Evolutionary conservation across 2,797 vertebrate genomes (phyloP).

Genomic region (Enteromius fasciolatus): DNA sequence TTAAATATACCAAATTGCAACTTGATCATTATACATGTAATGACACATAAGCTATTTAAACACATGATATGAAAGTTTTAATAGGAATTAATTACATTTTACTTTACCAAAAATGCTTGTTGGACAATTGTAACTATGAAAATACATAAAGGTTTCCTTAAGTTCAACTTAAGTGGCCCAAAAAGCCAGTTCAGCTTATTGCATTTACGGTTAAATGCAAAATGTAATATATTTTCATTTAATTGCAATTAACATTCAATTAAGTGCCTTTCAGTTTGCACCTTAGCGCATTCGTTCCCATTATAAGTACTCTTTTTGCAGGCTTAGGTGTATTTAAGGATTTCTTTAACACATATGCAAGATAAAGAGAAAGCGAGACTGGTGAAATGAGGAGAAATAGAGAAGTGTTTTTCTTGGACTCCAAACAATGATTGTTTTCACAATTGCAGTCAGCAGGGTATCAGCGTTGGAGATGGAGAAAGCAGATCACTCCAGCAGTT

Average conservation of each 20-base stretch:
- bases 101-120: neutral
- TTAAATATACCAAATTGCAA: neutral
- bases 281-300: neutral
- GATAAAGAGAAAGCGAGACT: slow-evolving; percentile 21
- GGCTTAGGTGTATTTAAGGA: neutral
- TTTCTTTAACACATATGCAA: neutral
- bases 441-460: slow-evolving; percentile 26
- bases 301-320: neutral
- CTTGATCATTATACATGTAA: neutral
- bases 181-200: neutral
- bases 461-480: slow-evolving; percentile 3
- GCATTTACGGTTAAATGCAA: neutral
- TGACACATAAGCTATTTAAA: neutral
- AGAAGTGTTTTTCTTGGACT: slow-evolving; percentile 28
- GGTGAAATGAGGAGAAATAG: neutral
- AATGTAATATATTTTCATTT: neutral
- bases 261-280: neutral
- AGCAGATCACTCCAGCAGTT: slow-evolving; percentile 14
- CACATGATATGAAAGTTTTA: neutral
- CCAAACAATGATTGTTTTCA: slow-evolving; percentile 16
- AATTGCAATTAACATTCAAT: neutral
- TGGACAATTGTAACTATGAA: neutral
- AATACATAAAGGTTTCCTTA: neutral
- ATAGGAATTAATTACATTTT: neutral
- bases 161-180: neutral